Evolutionary conservation across 2,113 vertebrate species (phyloP), one percentile per base, ranked within the genome.

Genomic region (Lagenorhynchus albirostris): DNA sequence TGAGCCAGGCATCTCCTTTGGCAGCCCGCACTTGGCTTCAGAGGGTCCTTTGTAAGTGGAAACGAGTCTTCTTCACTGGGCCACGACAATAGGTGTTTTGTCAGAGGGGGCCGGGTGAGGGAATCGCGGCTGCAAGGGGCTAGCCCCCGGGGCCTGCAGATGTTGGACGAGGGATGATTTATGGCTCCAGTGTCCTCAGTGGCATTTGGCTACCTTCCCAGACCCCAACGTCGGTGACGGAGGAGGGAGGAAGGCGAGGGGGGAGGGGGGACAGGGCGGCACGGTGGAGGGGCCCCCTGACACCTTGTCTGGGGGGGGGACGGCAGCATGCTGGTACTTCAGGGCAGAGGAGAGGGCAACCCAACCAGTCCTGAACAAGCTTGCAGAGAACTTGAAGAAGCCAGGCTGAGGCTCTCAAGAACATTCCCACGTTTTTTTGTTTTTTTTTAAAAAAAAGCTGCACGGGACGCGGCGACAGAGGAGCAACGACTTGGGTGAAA

Each of bases 131-230:
- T 36, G 98, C 98, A 93, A 99, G 98, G 99, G 99, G 99, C 83
- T 98, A 98, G 99, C 98, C 99, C 99, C 99, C 98, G 98, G 99
- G 98, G 97, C 98, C 98, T 99, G 99, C 99, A 99, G 99, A 99
- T 99, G 99, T 99, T 99, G 99, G 99, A 98, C 99, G 96, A 97
- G 99, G 98, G 99, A 99, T 99, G 99, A 99, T 99, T 99, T 99
- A 99, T 99, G 99, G 99, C 99, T 98, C 98, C 96, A 95, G 99
- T 99, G 99, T 99, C 99, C 99, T 99, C 97, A 65, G 99, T 99
- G 99, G 99, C 99, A 99, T 98, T 99, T 99, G 99, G 99, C 99
- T 97, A 98, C 98, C 98, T 99, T 99, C 99, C 99, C 99, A 99
- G 99, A 99, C 97, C 98, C 98, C 97, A 68, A 98, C n/a, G 41